Percentiles rank a stretch among this genome's conserved stretches.
phyloP scores from a whole-genome alignment of 2,888 invertebrate species.

The Amphiduros pacificus region DNA sequence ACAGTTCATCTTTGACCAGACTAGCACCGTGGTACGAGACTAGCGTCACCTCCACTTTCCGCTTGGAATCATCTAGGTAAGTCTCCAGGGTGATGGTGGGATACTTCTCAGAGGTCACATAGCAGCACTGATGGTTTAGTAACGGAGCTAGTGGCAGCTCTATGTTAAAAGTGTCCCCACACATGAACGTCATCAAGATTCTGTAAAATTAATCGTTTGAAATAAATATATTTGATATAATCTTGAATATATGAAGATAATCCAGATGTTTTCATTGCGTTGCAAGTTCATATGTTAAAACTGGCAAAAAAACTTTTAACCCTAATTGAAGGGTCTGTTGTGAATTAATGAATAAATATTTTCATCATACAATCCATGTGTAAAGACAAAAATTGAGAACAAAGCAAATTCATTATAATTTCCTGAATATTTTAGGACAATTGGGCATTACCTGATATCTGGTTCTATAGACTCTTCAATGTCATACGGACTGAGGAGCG shows the following conservation, averaged over 20 bases:
- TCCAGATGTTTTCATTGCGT: neutral
- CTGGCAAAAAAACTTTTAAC: neutral
- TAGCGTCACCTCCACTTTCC: conserved; percentile 74
- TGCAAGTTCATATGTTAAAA: neutral
- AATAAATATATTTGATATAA: neutral
- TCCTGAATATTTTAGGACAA: too few relatives aligned
- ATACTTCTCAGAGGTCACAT: conserved; percentile 74
- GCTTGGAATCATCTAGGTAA: conserved; percentile 85
- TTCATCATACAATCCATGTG: too few relatives aligned
- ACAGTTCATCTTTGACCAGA: conserved; percentile 81
- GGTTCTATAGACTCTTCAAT: conserved; percentile 80
- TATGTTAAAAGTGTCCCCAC: conserved; percentile 89
- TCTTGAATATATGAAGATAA: neutral
- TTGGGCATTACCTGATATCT: conserved; percentile 82
- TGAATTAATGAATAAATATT: too few relatives aligned
- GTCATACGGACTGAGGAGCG: conserved; percentile 73
- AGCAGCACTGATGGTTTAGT: conserved; percentile 83
- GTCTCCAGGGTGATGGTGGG: conserved; percentile 88
- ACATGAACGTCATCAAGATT: conserved; percentile 81
- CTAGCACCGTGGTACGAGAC: conserved; percentile 92
- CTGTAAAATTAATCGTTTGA: too few relatives aligned
- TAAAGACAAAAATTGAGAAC: too few relatives aligned
- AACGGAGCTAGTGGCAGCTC: conserved; percentile 87
- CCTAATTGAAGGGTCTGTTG: too few relatives aligned
- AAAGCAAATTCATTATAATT: too few relatives aligned